These are phyloP conservation scores for Drosophila planitibia DNA, from an alignment of 2,888 invertebrate genomes.

Conservation along the genomic window DNA sequence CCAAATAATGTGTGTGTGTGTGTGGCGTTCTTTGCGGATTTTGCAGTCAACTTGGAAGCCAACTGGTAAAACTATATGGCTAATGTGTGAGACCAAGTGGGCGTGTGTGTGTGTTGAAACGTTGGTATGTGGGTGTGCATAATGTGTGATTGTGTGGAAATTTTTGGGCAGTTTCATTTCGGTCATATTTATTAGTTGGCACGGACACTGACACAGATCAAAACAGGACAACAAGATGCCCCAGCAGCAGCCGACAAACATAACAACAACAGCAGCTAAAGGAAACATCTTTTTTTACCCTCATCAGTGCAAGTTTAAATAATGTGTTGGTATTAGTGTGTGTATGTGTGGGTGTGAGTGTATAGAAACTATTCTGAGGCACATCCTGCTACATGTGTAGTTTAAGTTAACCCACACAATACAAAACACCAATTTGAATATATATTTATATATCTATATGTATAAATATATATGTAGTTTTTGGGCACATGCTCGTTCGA, in stretches of 20 bases:
- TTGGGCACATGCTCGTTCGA: slow-evolving; percentile 39
- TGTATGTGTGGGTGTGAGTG: slow-evolving; percentile 8
- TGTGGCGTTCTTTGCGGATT: slow-evolving; percentile 80
- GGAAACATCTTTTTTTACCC: slow-evolving; percentile 78
- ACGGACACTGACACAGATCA: slow-evolving; percentile 70
- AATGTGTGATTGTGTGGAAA: slow-evolving; percentile 79
- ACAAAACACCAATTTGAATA: slow-evolving; percentile 35
- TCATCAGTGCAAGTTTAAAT: slow-evolving; percentile 76
- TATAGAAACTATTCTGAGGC: slow-evolving; percentile 64
- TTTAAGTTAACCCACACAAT: slow-evolving; percentile 52
- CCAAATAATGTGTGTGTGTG: not conserved
- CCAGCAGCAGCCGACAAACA: slow-evolving; percentile 33
- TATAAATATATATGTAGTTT: slow-evolving; percentile 9
- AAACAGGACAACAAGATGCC: slow-evolving; percentile 75
- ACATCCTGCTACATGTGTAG: slow-evolving; percentile 65
- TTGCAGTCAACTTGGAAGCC: slow-evolving; percentile 79
- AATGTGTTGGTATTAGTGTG: slow-evolving; percentile 57
- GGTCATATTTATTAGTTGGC: slow-evolving; percentile 84
- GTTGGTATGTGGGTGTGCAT: slow-evolving; percentile 51
- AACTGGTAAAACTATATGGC: slow-evolving; percentile 78
- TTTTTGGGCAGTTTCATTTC: slow-evolving; percentile 84
- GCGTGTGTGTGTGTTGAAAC: slow-evolving; percentile 30
- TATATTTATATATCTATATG: slow-evolving; percentile 21
- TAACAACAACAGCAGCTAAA: slow-evolving; percentile 38
- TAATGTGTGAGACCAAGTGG: slow-evolving; percentile 69